Percentiles rank a stretch among this genome's conserved stretches.
Conservation (phyloP, 2,888 invertebrate genomes). For the Tetramorium bicarinatum region DNA sequence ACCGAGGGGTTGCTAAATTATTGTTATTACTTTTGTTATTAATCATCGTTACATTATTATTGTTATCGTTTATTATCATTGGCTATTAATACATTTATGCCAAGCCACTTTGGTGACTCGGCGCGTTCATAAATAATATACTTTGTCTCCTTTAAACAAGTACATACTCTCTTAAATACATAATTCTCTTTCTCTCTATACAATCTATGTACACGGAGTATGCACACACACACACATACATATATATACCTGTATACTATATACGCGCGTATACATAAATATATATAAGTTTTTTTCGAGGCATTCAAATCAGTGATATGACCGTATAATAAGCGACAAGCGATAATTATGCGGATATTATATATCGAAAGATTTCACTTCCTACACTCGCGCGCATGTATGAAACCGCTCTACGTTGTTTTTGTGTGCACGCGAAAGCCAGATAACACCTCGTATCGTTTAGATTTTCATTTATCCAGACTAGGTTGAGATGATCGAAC, state of each 20-base stretch:
- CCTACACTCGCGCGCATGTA: constrained; percentile 6
- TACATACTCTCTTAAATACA: constrained; percentile 82
- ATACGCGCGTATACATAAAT: constrained; percentile 51
- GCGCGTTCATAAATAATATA: constrained; percentile 79
- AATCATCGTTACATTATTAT: constrained; percentile 45
- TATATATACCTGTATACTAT: constrained; percentile 8
- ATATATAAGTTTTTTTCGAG: constrained; percentile 56
- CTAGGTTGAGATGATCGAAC: neutral
- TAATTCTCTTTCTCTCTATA: constrained; percentile 79
- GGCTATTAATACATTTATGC: constrained; percentile 72
- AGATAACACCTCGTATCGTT: neutral
- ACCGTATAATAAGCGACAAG: constrained; percentile 34
- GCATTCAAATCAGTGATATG: constrained; percentile 49
- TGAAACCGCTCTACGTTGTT: neutral
- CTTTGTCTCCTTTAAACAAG: constrained; percentile 32
- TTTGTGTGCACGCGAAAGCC: neutral
- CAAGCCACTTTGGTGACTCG: constrained; percentile 62
- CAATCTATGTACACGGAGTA: constrained; percentile 78
- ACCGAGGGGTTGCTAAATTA: constrained; percentile 84
- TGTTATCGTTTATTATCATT: constrained; percentile 62
- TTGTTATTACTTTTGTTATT: constrained; percentile 75
- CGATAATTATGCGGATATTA: neutral
- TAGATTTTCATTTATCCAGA: neutral
- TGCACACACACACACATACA: constrained; percentile 58
- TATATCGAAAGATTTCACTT: constrained; percentile 7